phyloP scores from a whole-genome alignment of 2,797 vertebrate genomes.

The Leptatherina wallacei region DNA sequence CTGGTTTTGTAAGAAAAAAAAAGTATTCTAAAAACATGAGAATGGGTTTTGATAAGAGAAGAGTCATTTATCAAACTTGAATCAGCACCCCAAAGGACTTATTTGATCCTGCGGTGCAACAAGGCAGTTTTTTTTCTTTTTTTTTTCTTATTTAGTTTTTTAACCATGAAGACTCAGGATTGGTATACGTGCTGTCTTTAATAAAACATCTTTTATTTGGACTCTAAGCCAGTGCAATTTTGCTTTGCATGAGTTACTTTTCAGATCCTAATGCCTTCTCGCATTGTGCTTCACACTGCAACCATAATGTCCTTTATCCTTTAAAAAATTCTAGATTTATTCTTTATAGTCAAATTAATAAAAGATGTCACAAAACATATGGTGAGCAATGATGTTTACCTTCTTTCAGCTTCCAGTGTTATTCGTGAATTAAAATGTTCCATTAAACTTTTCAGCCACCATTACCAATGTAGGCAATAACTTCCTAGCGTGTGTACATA shows the following conservation, averaged over 20 bases:
- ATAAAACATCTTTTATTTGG: too few species aligned
- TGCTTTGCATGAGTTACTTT: conserved; percentile 9
- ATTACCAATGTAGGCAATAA: background rate
- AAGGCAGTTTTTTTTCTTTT: too few species aligned
- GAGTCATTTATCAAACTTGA: conserved; percentile 41
- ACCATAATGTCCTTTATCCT: too few species aligned
- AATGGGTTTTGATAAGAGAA: background rate
- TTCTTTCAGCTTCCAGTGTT: background rate
- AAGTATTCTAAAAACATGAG: background rate
- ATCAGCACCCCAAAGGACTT: conserved; percentile 23
- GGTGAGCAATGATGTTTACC: background rate
- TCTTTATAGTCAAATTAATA: background rate
- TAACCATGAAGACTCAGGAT: too few species aligned
- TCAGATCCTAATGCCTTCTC: too few species aligned
- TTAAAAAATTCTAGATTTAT: too few species aligned
- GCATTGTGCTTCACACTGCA: background rate
- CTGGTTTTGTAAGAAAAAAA: conserved; percentile 20
- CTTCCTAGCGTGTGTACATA: background rate
- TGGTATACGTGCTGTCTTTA: too few species aligned
- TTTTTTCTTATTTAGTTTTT: too few species aligned
- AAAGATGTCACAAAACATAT: background rate
- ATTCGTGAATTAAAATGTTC: background rate
- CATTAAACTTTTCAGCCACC: background rate
- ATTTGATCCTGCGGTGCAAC: conserved; percentile 30
- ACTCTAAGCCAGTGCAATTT: conserved; percentile 11